Evolutionary conservation across 2,113 vertebrate genomes (phyloP).

Genomic region (Cyanocitta stelleri): DNA sequence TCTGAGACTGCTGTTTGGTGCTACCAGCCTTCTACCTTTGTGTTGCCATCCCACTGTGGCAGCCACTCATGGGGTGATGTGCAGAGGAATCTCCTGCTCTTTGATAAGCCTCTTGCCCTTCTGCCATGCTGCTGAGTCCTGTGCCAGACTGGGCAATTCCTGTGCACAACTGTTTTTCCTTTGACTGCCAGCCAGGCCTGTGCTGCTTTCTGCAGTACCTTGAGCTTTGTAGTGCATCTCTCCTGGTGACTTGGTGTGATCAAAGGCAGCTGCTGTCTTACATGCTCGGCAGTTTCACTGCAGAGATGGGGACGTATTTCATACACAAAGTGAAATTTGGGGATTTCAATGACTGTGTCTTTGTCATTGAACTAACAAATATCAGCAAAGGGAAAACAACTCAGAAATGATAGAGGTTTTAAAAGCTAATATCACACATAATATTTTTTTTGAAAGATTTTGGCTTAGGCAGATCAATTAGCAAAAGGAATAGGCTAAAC

Average conservation of each 20-base stretch:
- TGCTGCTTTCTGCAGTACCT: neutral
- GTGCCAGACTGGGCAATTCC: neutral
- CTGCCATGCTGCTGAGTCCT: neutral
- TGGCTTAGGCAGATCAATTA: conserved; percentile 46
- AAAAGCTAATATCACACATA: conserved; percentile 16
- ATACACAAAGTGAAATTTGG: conserved; percentile 29
- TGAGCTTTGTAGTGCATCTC: conserved; percentile 22
- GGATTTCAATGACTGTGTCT: neutral
- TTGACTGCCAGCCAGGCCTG: neutral
- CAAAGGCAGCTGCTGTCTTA: conserved; percentile 1
- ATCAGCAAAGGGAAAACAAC: neutral
- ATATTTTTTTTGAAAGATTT: neutral
- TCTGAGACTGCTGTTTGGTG: neutral
- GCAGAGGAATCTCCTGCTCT: neutral
- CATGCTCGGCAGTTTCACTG: neutral
- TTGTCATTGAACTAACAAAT: conserved; percentile 29
- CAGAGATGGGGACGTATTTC: neutral
- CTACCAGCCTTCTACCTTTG: neutral
- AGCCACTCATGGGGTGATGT: rapidly evolving
- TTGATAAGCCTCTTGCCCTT: neutral
- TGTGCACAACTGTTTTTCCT: neutral
- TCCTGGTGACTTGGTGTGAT: conserved; percentile 19
- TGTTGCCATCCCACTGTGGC: rapidly evolving
- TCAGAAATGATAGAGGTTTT: neutral
- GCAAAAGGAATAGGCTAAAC: conserved; percentile 36